Base-by-base conservation (phyloP, 2,888 invertebrate species). In the Heteromurus nitidus region DNA sequence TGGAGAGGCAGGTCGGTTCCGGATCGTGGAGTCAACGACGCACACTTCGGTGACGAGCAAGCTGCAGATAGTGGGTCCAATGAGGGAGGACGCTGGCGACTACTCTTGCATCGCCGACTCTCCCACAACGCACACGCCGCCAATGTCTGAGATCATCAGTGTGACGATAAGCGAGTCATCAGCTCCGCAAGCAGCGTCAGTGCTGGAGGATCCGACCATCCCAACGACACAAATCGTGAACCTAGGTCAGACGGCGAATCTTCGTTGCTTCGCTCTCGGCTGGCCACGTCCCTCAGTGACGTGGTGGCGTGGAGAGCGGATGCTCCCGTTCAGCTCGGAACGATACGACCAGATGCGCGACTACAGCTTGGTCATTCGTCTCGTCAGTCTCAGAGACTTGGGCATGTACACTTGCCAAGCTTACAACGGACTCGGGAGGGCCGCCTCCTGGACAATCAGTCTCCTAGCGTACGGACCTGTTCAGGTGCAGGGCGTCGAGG, bases 361-460 rank as follows among this genome's bases (percentile, higher is more conserved):
- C 87, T 93, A 93, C 89, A 93, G 94, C 1, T 91, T 98, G 60
- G 91, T 93, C 81, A 95, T 98, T 88, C 91, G 93, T 70, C 90
- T 92, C 0, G 93, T 97, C 16, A 91, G 92, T 42, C 88, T 93
- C 22, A 92, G 92, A 5, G 94, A 94, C 88, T 91, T 96, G 70
- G 97, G 97, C 3, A 92, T 93, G 67, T 98, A 98, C 90, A 94
- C 94, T 5, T 98, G 98, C 88, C 94, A 95, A 88, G 90, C 90
- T 3, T 97, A 94, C 89, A 97, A 97, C 88, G 95, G 95, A 1
- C 89, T 92, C 9, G 94, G 93, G 13, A 92, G 93, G 86, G 93
- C 96, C 3, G 94, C 94, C 0, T 93, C 94, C 62, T 94, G 95
- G 93, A 92, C 93, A 16, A 92, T 95, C 7, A 91, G 92, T 0